Evolutionary conservation across 2,888 invertebrate genomes (phyloP).

Genomic region (Andrena hattorfiana): DNA sequence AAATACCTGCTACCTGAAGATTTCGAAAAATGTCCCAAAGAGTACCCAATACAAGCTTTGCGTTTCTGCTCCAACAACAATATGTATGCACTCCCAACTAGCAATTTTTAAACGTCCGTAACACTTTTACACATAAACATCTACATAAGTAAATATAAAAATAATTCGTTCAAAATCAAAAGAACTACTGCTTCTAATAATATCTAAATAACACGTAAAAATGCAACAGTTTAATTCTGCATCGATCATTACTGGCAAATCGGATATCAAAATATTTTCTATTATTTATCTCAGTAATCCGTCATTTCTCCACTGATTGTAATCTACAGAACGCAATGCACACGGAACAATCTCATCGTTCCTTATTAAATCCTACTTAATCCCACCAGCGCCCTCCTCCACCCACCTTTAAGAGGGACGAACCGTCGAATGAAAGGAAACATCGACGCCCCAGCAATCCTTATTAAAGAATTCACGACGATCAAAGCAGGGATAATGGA

Average conservation of each 20-base stretch:
- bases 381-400: neutral
- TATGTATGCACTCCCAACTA: too few species aligned
- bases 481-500: constrained; percentile 23
- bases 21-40: too few species aligned
- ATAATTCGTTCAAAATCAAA: too few species aligned
- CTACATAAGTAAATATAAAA: too few species aligned
- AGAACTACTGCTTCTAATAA: too few species aligned
- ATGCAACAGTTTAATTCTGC: neutral
- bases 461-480: constrained; percentile 38
- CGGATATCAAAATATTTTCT: neutral
- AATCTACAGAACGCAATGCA: neutral
- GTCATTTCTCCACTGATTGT: neutral
- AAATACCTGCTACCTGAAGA: too few species aligned
- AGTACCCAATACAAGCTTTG: too few species aligned
- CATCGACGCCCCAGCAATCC: constrained; percentile 10
- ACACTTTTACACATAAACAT: too few species aligned
- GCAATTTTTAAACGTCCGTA: too few species aligned
- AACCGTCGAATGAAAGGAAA: constrained; percentile 25
- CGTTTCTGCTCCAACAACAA: too few species aligned
- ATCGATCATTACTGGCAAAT: too few species aligned
- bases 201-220: too few species aligned
- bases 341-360: neutral
- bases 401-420: neutral
- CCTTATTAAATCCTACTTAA: constrained; percentile 41
- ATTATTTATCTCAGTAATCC: neutral